phyloP scores from a whole-genome alignment of 2,888 invertebrate species.

The Notodonta ziczac region DNA sequence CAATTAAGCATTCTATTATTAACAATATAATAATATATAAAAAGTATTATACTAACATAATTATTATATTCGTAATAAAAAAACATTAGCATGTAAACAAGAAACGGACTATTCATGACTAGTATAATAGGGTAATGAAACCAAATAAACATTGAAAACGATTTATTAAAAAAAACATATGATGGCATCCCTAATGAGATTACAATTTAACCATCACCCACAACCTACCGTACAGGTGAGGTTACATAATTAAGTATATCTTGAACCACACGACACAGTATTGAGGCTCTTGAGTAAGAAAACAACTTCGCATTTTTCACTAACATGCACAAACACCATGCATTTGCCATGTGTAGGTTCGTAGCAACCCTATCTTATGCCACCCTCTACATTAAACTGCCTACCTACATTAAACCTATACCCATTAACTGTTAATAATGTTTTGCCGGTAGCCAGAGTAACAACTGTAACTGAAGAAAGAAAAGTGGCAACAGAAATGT shows the following conservation, averaged over 20 bases:
- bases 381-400: conserved; percentile 52
- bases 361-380: conserved; percentile 65
- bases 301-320: conserved; percentile 63
- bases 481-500: conserved; percentile 20
- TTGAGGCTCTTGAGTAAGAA: conserved; percentile 65
- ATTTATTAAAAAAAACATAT: conserved; percentile 1
- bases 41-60: too few relatives aligned
- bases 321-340: conserved; percentile 63
- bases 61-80: too few relatives aligned
- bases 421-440: conserved; percentile 67
- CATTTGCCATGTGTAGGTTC: conserved; percentile 61
- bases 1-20: neutral
- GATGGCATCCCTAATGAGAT: conserved; percentile 11
- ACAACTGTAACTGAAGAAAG: conserved; percentile 66
- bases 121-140: conserved; percentile 8
- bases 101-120: neutral
- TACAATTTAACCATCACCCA: conserved; percentile 10
- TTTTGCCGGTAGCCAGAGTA: conserved; percentile 63
- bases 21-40: too few relatives aligned
- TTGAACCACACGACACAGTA: conserved; percentile 62
- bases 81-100: neutral
- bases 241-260: conserved; percentile 52
- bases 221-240: conserved; percentile 5
- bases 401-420: conserved; percentile 69
- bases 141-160: conserved; percentile 6